These are phyloP conservation scores for Protaetia brevitarsis DNA, from an alignment of 1,140 invertebrate species.

Conservation along the genomic window DNA sequence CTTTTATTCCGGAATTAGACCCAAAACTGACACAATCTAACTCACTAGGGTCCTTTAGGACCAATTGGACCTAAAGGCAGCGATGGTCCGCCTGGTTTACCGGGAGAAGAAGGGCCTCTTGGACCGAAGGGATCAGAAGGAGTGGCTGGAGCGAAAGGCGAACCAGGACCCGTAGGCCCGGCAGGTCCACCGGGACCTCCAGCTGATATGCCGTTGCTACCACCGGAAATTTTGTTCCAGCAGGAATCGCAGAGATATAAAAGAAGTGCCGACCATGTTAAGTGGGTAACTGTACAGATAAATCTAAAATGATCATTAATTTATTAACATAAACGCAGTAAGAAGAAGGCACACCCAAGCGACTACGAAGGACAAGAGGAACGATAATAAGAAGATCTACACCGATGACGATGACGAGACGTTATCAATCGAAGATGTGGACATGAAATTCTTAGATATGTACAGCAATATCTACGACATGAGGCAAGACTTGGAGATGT, in stretches of 20 bases:
- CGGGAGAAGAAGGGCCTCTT: constrained; percentile 54
- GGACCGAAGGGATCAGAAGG: constrained; percentile 62
- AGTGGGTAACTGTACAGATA: constrained; percentile 28
- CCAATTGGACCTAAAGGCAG: constrained; percentile 55
- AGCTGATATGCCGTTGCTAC: constrained; percentile 70
- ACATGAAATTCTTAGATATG: constrained; percentile 63
- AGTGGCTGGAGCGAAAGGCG: constrained; percentile 58
- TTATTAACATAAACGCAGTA: too few species aligned
- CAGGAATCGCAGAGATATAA: constrained; percentile 33
- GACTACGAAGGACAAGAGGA: too few species aligned
- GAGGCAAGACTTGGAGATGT: constrained; percentile 67
- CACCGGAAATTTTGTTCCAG: constrained; percentile 65
- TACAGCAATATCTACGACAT: constrained; percentile 68
- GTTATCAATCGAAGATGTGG: constrained; percentile 41
- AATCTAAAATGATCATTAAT: too few species aligned
- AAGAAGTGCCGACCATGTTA: constrained; percentile 39
- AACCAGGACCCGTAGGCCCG: constrained; percentile 60
- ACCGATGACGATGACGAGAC: not conserved
- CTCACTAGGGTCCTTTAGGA: constrained; percentile 55
- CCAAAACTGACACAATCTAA: too few species aligned
- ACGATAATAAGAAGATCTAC: too few species aligned
- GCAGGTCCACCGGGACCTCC: constrained; percentile 72
- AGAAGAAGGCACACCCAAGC: too few species aligned
- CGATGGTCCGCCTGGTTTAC: constrained; percentile 57
- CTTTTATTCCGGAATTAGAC: not conserved